Percentiles rank a stretch among this genome's conserved stretches.
Conservation (phyloP, 2,888 invertebrate genomes). For the Calliphora vomitoria region DNA sequence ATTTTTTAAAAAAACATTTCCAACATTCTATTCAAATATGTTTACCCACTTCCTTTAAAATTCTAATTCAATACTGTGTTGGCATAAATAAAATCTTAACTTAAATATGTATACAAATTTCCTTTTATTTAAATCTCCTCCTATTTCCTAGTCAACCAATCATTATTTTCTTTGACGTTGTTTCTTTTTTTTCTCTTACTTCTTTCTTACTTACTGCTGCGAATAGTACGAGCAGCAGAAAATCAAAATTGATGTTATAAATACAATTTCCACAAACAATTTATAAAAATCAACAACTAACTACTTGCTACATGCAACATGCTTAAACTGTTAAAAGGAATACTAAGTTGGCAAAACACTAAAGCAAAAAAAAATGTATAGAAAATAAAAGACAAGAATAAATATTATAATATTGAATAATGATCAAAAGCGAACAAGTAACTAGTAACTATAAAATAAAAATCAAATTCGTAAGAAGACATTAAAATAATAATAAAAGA, state of each 20-base stretch:
- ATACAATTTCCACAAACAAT: conserved; percentile 70
- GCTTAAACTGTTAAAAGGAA: conserved; percentile 42
- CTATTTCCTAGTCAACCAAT: conserved; percentile 17
- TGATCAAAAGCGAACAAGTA: conserved; percentile 60
- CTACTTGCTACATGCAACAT: conserved; percentile 51
- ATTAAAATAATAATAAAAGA: conserved; percentile 15
- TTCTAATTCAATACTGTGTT: not conserved
- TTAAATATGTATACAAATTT: conserved; percentile 42
- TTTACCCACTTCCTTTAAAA: not conserved
- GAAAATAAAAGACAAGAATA: conserved; percentile 51
- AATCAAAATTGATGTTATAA: conserved; percentile 63
- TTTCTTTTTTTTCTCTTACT: not conserved
- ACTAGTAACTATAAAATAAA: conserved; percentile 30
- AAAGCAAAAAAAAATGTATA: not conserved
- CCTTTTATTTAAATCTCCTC: conserved; percentile 15
- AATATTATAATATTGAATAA: conserved; percentile 73
- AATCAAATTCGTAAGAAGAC: conserved; percentile 50
- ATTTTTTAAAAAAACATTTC: no score
- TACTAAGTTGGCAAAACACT: conserved; percentile 18
- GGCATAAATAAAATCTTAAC: not conserved
- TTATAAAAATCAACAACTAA: conserved; percentile 66
- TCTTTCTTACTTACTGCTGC: not conserved
- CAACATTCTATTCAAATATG: no score
- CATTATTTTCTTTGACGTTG: conserved; percentile 4
- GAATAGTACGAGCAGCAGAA: not conserved